These are phyloP conservation scores for Acanthornis magna DNA, from an alignment of 2,797 vertebrate species.

Conservation along the genomic window DNA sequence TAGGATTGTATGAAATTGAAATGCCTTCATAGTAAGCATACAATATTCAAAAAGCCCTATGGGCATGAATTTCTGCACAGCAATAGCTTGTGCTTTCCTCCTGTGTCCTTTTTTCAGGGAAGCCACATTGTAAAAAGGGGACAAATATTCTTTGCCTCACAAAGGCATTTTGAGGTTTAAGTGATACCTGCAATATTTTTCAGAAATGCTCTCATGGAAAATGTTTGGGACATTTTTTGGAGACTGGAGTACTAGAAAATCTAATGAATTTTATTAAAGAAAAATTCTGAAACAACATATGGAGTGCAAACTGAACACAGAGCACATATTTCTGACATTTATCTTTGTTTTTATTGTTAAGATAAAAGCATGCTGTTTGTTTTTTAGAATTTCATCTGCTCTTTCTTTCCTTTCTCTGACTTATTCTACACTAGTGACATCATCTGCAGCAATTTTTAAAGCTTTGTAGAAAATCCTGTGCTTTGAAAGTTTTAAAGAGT, in stretches of 20 bases:
- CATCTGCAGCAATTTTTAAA: background rate
- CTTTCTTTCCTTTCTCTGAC: background rate
- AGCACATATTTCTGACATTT: constrained; percentile 37
- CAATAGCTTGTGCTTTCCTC: background rate
- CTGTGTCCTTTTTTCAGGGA: background rate
- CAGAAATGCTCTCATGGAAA: background rate
- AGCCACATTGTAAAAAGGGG: background rate
- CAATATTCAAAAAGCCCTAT: background rate
- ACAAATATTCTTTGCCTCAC: background rate
- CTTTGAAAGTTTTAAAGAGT: constrained; percentile 9
- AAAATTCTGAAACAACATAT: constrained; percentile 26
- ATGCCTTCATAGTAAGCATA: background rate
- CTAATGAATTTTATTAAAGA: background rate
- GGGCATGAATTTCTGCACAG: background rate
- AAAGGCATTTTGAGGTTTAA: background rate
- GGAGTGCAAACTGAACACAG: constrained; percentile 19
- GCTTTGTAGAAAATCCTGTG: background rate
- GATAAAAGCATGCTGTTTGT: constrained; percentile 46
- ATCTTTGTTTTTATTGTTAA: constrained; percentile 45
- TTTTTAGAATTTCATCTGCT: constrained; percentile 15
- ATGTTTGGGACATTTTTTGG: background rate
- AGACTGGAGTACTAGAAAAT: background rate
- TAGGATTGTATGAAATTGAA: background rate
- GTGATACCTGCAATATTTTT: background rate
- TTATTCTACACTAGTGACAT: background rate